These are phyloP conservation scores for Cossypha caffra DNA, from an alignment of 2,797 vertebrate genomes.

Conservation along the genomic window DNA sequence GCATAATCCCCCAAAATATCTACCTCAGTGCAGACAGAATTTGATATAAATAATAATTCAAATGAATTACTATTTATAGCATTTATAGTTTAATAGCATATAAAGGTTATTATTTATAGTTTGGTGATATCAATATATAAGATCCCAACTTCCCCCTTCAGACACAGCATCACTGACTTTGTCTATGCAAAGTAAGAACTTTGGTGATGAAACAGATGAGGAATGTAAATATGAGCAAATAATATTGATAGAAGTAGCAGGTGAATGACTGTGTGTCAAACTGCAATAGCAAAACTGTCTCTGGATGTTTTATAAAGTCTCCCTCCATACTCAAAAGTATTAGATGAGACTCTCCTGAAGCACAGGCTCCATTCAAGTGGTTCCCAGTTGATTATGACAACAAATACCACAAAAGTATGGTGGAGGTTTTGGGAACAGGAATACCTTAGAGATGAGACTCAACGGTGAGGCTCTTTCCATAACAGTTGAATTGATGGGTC, in stretches of 20 bases:
- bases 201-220: not conserved
- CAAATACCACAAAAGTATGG: not conserved
- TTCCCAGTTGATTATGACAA: not conserved
- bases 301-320: not conserved
- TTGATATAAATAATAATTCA: not conserved
- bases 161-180: not conserved
- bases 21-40: not conserved
- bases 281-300: not conserved
- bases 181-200: not conserved
- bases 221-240: not conserved
- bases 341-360: not conserved
- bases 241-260: not conserved
- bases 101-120: not conserved
- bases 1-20: not conserved
- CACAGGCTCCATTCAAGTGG: not conserved
- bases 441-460: not conserved
- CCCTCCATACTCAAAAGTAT: fast-evolving
- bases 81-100: not conserved
- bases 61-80: not conserved
- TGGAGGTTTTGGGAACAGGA: not conserved
- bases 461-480: not conserved
- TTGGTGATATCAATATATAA: not conserved
- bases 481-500: not conserved
- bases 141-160: not conserved
- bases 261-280: not conserved